These are phyloP conservation scores for Molorchus minor DNA, from an alignment of 2,888 invertebrate genomes.

Conservation along the genomic window DNA sequence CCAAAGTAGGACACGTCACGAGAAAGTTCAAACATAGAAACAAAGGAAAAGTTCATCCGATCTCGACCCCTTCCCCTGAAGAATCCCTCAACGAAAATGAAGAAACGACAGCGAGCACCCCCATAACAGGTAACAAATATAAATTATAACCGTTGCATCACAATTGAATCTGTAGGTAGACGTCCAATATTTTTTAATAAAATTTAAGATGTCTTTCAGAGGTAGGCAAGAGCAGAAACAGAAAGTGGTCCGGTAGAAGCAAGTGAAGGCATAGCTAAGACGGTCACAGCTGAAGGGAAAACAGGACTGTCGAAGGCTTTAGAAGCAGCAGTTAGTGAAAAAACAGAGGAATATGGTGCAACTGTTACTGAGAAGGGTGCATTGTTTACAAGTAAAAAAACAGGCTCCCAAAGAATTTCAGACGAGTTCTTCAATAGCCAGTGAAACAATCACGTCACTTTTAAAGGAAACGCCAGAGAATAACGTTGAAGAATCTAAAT, in stretches of 20 bases:
- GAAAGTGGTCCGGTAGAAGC: not conserved
- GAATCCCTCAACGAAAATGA: not conserved
- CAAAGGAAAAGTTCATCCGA: not conserved
- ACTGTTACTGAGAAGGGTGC: too few species aligned
- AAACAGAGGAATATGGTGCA: not conserved
- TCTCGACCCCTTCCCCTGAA: not conserved
- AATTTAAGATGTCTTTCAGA: conserved; percentile 19
- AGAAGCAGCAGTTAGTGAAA: not conserved
- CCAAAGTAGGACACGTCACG: not conserved
- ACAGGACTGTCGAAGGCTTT: not conserved
- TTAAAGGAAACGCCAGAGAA: too few species aligned
- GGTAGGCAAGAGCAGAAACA: not conserved
- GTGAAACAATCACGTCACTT: too few species aligned
- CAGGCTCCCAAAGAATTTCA: too few species aligned
- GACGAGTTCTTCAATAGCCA: too few species aligned
- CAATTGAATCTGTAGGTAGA: not conserved
- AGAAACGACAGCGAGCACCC: not conserved
- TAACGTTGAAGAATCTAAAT: too few species aligned
- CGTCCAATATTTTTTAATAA: conserved; percentile 11
- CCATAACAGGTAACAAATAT: not conserved
- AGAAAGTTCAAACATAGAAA: not conserved
- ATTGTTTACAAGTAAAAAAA: too few species aligned
- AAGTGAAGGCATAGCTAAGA: not conserved
- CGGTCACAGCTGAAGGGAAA: not conserved
- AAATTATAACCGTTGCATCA: not conserved